A percentile compares a stretch with the other conserved stretches of the same genome.
Conservation (phyloP, 1,140 invertebrate species). For the Trachymyrmex septentrionalis region DNA sequence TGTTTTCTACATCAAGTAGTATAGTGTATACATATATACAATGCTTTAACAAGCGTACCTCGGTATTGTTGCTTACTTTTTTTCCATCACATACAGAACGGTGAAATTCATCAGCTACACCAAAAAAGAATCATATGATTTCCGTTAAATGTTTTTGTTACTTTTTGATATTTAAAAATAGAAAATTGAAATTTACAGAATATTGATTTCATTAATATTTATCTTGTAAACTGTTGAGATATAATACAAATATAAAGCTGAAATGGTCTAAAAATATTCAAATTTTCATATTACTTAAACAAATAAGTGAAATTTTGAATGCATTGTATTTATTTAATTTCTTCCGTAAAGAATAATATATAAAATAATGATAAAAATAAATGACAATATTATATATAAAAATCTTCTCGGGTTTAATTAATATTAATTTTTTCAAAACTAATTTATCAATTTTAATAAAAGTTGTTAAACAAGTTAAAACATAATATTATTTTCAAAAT, state of each 20-base stretch:
- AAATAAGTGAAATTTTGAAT: background rate
- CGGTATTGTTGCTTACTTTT: background rate
- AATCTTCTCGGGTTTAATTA: background rate
- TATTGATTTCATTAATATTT: constrained; percentile 1
- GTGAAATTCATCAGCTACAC: background rate
- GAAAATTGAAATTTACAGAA: background rate
- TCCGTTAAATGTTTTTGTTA: background rate
- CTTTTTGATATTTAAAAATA: background rate
- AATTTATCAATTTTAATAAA: background rate
- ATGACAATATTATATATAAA: background rate
- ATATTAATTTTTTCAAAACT: background rate
- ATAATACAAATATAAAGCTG: background rate
- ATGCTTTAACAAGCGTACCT: background rate
- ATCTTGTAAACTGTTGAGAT: background rate
- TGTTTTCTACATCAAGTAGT: constrained; percentile 19
- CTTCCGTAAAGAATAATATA: background rate
- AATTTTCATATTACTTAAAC: background rate
- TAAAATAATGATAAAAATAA: too few relatives aligned
- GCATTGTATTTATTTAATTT: background rate
- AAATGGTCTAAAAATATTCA: background rate
- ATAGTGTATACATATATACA: background rate
- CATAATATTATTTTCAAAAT: background rate
- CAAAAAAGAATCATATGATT: background rate
- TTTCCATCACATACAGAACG: constrained; percentile 17
- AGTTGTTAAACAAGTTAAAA: background rate